phyloP scores from a whole-genome alignment of 2,888 invertebrate species.

The Leptura quadrifasciata region DNA sequence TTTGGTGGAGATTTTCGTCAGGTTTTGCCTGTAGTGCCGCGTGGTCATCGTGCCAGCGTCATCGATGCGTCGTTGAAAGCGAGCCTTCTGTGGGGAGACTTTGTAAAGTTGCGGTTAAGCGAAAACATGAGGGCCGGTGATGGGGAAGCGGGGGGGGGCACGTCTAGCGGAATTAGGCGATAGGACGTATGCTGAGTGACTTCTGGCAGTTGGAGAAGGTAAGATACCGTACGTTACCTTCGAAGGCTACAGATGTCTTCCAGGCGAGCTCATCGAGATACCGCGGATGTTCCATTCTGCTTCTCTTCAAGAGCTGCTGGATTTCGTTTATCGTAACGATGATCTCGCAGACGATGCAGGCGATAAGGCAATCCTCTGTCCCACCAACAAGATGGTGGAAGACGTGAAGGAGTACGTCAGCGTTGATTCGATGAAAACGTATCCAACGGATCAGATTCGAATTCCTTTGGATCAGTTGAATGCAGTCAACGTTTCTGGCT shows the following conservation, averaged over 20 bases:
- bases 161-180: background rate
- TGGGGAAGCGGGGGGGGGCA: background rate
- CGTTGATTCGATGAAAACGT: too few relatives aligned
- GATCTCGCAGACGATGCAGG: too few relatives aligned
- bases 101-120: constrained; percentile 29
- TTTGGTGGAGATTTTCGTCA: constrained; percentile 58
- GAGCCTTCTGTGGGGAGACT: constrained; percentile 44
- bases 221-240: constrained; percentile 16
- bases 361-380: constrained; percentile 34
- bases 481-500: constrained; percentile 50
- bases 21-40: constrained; percentile 49
- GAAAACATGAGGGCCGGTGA: constrained; percentile 40
- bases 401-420: constrained; percentile 38
- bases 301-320: background rate
- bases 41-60: constrained; percentile 37
- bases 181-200: constrained; percentile 35
- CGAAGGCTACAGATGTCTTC: background rate
- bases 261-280: constrained; percentile 47
- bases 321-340: too few relatives aligned
- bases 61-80: constrained; percentile 42
- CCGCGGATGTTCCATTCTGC: constrained; percentile 29
- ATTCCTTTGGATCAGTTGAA: constrained; percentile 45
- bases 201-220: constrained; percentile 40
- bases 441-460: too few relatives aligned
- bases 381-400: constrained; percentile 40